Percentiles rank a stretch among this genome's conserved stretches.
phyloP scores from a whole-genome alignment of 2,888 invertebrate genomes.

The Macrosoma leucophasiata region DNA sequence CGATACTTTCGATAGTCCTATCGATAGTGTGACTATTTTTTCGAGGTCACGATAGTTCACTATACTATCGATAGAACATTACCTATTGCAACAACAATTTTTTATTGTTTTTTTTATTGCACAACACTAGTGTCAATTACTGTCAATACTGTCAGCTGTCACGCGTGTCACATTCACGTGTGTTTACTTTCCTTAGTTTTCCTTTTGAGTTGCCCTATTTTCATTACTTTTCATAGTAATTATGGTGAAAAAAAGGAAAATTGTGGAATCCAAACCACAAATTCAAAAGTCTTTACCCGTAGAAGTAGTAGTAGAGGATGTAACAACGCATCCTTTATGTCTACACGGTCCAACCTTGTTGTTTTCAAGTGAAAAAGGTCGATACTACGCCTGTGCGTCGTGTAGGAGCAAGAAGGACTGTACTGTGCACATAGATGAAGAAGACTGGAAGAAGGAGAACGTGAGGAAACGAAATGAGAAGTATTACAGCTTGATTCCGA shows the following conservation, averaged over 20 bases:
- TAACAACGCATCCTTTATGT: constrained; percentile 80
- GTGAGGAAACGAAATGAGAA: constrained; percentile 62
- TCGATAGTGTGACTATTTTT: too few relatives aligned
- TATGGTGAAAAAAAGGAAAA: constrained; percentile 58
- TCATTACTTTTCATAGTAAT: constrained; percentile 4
- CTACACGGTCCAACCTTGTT: constrained; percentile 85
- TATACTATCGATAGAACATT: too few relatives aligned
- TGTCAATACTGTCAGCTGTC: too few relatives aligned
- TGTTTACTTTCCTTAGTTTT: background rate
- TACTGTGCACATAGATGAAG: constrained; percentile 78
- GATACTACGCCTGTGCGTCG: constrained; percentile 89
- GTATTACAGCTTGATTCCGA: constrained; percentile 59
- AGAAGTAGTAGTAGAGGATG: constrained; percentile 73
- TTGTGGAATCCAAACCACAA: constrained; percentile 31
- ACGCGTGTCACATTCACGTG: constrained; percentile 23
- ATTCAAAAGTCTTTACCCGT: constrained; percentile 43
- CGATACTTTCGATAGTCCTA: too few relatives aligned
- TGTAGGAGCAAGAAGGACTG: constrained; percentile 88
- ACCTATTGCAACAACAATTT: too few relatives aligned
- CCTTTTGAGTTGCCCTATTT: background rate
- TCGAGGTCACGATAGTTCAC: too few relatives aligned
- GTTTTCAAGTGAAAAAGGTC: constrained; percentile 76
- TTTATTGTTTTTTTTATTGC: too few relatives aligned
- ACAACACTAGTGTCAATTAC: too few relatives aligned
- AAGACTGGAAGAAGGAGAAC: constrained; percentile 70